Evolutionary conservation across 2,113 vertebrate species (phyloP).

Genomic region (Vulpes ferrilata): DNA sequence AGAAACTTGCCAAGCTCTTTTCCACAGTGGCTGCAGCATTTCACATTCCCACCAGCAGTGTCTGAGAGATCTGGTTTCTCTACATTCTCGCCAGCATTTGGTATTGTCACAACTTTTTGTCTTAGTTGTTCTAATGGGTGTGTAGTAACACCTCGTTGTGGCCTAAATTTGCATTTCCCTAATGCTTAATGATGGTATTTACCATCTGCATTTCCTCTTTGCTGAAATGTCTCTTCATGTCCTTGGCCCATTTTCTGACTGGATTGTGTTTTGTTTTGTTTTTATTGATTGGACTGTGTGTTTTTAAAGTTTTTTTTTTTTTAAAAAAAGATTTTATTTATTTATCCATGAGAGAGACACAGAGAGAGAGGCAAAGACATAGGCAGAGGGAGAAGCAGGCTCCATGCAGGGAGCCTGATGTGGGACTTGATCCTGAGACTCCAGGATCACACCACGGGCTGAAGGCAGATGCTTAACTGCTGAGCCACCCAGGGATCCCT

Average conservation of each 20-base stretch:
- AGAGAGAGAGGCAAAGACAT: no score
- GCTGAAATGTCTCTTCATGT: conserved; percentile 20
- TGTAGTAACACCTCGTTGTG: neutral
- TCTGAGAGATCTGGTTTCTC: conserved; percentile 35
- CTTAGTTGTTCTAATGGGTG: conserved; percentile 28
- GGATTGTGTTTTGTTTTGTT: neutral
- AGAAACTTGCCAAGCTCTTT: conserved; percentile 68
- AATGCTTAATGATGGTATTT: neutral
- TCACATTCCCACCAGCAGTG: conserved; percentile 37
- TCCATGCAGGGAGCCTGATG: no score
- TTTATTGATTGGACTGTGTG: neutral
- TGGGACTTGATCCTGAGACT: no score
- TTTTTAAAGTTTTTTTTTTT: no score
- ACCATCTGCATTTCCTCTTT: conserved; percentile 34
- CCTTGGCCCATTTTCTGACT: conserved; percentile 50
- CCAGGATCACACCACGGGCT: no score
- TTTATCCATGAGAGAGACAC: no score
- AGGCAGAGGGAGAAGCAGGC: no score
- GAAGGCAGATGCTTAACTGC: no score
- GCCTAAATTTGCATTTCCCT: conserved; percentile 37
- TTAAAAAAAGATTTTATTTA: no score
- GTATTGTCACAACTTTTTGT: conserved; percentile 44
- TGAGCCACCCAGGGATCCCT: no score
- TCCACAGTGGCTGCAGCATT: conserved; percentile 60
- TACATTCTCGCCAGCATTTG: conserved; percentile 47